Evolutionary conservation across 30 jellyfish, hydroid and myxozoan genomes (phyloP).

Genomic region (Chironex yamaguchii): DNA sequence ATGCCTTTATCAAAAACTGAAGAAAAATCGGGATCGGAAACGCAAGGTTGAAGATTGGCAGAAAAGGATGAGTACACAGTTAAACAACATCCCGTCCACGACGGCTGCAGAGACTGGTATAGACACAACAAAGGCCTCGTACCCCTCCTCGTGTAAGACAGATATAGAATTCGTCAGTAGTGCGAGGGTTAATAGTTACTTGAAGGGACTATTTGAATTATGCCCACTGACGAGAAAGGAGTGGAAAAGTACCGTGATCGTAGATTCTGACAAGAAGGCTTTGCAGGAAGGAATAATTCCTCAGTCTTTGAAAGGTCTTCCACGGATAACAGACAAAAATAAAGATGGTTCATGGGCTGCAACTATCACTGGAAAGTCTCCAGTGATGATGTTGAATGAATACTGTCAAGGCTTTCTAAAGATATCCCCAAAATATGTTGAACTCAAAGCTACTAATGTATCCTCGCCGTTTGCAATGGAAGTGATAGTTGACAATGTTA

Average conservation of each 20-base stretch:
- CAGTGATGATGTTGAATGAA: constrained; percentile 65
- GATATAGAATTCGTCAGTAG: background rate
- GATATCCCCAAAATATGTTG: constrained; percentile 44
- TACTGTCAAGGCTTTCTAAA: constrained; percentile 56
- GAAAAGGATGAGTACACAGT: background rate
- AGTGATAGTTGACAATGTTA: constrained; percentile 62
- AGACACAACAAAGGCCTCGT: background rate
- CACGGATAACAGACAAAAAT: background rate
- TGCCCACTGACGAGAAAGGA: background rate
- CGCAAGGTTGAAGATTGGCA: background rate
- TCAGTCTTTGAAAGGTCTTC: background rate
- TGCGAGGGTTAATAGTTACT: background rate
- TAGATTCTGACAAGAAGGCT: background rate
- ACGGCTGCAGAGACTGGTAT: background rate
- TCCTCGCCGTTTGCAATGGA: constrained; percentile 59
- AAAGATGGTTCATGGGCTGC: background rate
- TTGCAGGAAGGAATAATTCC: background rate
- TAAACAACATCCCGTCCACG: background rate
- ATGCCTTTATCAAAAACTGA: constrained; percentile 69
- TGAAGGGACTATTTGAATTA: background rate
- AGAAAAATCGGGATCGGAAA: constrained; percentile 2
- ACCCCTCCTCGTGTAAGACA: background rate
- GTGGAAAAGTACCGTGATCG: background rate
- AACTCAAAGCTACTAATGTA: background rate
- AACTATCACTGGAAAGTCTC: constrained; percentile 59